These are phyloP conservation scores for Pachycephus smyrnensis DNA, from an alignment of 2,888 invertebrate species.

Conservation along the genomic window DNA sequence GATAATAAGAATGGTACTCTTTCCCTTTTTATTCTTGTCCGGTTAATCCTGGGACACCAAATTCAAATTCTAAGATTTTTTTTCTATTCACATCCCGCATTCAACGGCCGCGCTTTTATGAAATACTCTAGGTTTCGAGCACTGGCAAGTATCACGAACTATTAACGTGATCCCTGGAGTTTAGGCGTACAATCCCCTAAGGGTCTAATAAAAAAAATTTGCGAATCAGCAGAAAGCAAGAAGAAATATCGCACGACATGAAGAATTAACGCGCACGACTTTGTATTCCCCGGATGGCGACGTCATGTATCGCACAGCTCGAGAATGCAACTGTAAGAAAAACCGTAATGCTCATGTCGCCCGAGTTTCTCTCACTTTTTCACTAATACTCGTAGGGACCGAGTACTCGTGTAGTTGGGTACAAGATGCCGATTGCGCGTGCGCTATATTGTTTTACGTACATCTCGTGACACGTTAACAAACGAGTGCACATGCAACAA, in stretches of 20 bases:
- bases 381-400: neutral
- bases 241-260: neutral
- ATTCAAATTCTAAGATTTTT: conserved; percentile 43
- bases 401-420: neutral
- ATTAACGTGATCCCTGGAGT: neutral
- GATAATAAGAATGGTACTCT: conserved; percentile 35
- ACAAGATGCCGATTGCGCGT: neutral
- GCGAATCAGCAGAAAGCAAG: neutral
- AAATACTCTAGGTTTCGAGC: conserved; percentile 5
- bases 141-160: neutral
- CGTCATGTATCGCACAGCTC: neutral
- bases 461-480: neutral
- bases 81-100: neutral
- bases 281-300: neutral
- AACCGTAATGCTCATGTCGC: neutral
- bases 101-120: neutral
- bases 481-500: neutral
- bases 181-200: neutral
- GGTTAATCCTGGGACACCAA: conserved; percentile 40
- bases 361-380: neutral
- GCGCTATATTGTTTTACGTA: neutral
- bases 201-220: neutral
- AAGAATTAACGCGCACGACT: neutral
- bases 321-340: neutral
- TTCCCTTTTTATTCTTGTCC: conserved; percentile 12